Evolutionary conservation across 1,140 invertebrate genomes (phyloP), one percentile per base, ranked within the genome.

Genomic region (Episyrphus balteatus): DNA sequence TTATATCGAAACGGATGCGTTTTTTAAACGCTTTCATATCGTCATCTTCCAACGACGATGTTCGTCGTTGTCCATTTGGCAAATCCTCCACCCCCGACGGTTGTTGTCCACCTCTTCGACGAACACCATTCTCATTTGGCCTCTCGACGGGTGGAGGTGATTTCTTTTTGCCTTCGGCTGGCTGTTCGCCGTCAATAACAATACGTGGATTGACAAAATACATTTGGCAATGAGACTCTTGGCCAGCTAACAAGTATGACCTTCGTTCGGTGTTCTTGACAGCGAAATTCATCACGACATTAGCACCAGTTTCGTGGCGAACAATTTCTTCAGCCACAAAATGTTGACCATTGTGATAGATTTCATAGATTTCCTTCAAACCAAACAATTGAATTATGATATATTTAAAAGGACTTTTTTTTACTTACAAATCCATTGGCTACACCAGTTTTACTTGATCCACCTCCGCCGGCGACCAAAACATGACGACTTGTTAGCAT

Each of bases 381-480:
- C 53, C 69, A 68, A 17, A 45, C 19, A 12, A 33, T n/a, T n/a
- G n/a, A n/a, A n/a, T n/a, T n/a, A n/a, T n/a, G n/a, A n/a, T n/a
- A n/a, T n/a, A n/a, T n/a, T n/a, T n/a, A n/a, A n/a, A n/a, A n/a
- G n/a, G n/a, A n/a, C 12, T 33, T 33, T 33, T 33, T 33, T 46
- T 11, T 26, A 77, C 83, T 80, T 72, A 88, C 92, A 75, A 98
- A 92, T 70, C 89, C 88, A 79, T 98, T 98, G 14, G 84, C 82
- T 48, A 98, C 86, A 18, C 94, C 94, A 38, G 92, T 97, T 72
- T 93, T 96, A 15, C 91, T 84, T 14, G 86, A 84, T 42, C 94
- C 94, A 46, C 94, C 94, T 42, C 94, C 94, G 38, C 94, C 94
- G 51, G 87, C 92, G 30, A 98, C 89, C 40, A 98, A 70, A 57